Base-by-base conservation (phyloP, 2,888 invertebrate genomes). In the Nymphalis polychloros region DNA sequence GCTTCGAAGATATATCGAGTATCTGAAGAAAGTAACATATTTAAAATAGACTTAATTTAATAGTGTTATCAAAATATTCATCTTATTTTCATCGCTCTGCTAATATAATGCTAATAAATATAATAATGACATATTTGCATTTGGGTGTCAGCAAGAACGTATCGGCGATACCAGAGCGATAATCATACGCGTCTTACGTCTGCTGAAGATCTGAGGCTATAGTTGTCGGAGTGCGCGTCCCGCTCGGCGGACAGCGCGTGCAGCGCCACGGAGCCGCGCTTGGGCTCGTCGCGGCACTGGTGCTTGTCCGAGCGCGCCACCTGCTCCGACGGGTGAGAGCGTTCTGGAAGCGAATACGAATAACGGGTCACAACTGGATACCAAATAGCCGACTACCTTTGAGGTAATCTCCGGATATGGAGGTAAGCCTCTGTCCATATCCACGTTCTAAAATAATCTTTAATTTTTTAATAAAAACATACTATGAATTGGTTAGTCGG, bases 1-100 rank as follows among this genome's bases (percentile, higher is more conserved):
- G 93, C 78, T 93, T 93, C 3, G 93, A 93, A 0, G 93, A 93
- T 78, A 93, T 92, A 77, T 93, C 93, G 50, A 93, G 79, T 55
- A 93, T 92, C 93, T 93, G 82, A 17, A 61, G 7, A 27, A 23
- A 23, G 27, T 27, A 27, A 53, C 27, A 53, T 52, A 49, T 49
- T n/a, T n/a, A 49, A 8, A n/a, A 3, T 8, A 41, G 3, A 8
- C 10, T 41, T 41, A 41, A 10, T 41, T 48, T 49, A n/a, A 17
- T 10, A n/a, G 6, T 17, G 16, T 48, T n/a, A 5, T 48, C 2
- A 1, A 48, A 48, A n/a, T 17, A 48, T 48, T 48, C 2, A 13
- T 53, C 3, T 53, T 23, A 20, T 20, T 16, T 49, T 19, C 50
- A 8, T 20, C 20, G 16, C 4, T 53, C n/a, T n/a, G 53, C 23